Evolutionary conservation across 1,140 invertebrate species (phyloP).

Genomic region (Ctenoplectra terminalis): DNA sequence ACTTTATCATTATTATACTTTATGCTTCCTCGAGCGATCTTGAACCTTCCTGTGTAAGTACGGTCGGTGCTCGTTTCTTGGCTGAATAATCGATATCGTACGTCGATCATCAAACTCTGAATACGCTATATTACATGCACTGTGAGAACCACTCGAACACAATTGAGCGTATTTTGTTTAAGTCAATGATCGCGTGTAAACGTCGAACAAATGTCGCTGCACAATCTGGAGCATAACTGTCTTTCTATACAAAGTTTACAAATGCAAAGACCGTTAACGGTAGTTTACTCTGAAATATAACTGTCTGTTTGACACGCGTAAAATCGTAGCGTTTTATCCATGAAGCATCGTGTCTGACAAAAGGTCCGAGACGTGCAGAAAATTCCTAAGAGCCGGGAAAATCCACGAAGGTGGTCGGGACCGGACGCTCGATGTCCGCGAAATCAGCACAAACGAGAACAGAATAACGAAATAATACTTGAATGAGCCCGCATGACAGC

Average conservation of each 20-base stretch:
- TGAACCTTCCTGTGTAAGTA: neutral
- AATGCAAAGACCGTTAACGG: constrained; percentile 20
- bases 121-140: neutral
- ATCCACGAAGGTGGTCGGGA: constrained; percentile 8
- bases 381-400: constrained; percentile 36
- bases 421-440: constrained; percentile 14
- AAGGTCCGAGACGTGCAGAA: constrained; percentile 44
- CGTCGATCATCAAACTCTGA: neutral
- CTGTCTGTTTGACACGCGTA: constrained; percentile 37
- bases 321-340: constrained; percentile 38
- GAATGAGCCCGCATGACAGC: constrained; percentile 70
- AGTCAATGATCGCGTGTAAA: too few relatives aligned
- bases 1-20: constrained; percentile 12
- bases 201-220: neutral
- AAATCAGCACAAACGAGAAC: constrained; percentile 52
- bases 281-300: constrained; percentile 10
- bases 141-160: neutral
- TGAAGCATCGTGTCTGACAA: constrained; percentile 31
- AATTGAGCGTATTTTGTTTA: neutral
- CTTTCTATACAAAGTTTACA: neutral
- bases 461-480: constrained; percentile 65
- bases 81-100: neutral
- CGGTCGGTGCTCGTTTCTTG: neutral
- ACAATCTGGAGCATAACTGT: neutral
- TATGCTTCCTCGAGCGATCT: neutral